Evolutionary conservation across 1,140 invertebrate genomes (phyloP).

Genomic region (Brachionus rotundiformis): DNA sequence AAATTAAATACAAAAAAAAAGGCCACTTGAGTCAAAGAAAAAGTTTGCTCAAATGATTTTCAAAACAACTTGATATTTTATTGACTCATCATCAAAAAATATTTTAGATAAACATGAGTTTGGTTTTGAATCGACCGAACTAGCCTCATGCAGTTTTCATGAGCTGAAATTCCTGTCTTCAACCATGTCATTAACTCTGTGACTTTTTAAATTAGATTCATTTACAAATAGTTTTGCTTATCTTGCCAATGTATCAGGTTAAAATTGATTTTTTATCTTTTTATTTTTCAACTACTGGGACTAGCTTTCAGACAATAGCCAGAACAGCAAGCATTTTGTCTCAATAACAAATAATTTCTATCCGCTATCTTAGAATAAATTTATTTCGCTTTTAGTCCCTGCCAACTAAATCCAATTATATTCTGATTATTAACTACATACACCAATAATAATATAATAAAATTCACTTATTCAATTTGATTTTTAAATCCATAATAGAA

Average conservation of each 20-base stretch:
- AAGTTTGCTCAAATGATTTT: constrained; percentile 47
- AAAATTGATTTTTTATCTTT: background rate
- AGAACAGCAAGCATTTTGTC: background rate
- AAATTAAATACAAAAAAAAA: constrained; percentile 28
- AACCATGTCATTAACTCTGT: constrained; percentile 45
- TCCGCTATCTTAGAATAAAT: too few relatives aligned
- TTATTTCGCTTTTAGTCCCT: too few relatives aligned
- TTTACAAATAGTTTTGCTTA: constrained; percentile 13
- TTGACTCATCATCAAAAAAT: constrained; percentile 27
- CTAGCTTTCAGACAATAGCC: background rate
- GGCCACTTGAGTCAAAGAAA: constrained; percentile 19
- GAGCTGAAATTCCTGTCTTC: background rate
- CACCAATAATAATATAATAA: too few relatives aligned
- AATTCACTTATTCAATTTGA: too few relatives aligned
- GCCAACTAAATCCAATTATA: too few relatives aligned
- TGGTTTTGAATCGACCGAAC: background rate
- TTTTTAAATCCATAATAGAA: too few relatives aligned
- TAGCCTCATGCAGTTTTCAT: constrained; percentile 21
- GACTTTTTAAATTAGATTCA: background rate
- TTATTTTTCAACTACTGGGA: too few relatives aligned
- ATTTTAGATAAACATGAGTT: constrained; percentile 14
- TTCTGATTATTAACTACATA: too few relatives aligned
- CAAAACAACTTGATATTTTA: constrained; percentile 38
- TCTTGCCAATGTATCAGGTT: constrained; percentile 21
- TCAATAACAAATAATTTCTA: too few relatives aligned